phyloP scores from a whole-genome alignment of 2,888 invertebrate species.

The Exephanes ischioxanthus region DNA sequence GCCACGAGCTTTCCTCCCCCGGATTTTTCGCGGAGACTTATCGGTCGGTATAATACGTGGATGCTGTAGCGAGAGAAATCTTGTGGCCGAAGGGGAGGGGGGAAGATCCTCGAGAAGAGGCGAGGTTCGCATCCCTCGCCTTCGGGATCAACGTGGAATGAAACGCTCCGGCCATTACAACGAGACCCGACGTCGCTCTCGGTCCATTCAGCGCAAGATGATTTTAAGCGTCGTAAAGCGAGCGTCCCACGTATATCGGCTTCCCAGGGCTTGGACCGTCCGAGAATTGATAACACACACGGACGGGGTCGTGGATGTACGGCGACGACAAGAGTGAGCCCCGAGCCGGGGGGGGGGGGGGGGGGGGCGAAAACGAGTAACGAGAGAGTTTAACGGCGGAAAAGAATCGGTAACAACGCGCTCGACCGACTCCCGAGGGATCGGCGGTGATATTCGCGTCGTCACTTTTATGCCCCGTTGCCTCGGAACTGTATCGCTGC shows the following conservation, averaged over 20 bases:
- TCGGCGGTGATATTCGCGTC: constrained; percentile 24
- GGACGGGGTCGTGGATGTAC: constrained; percentile 18
- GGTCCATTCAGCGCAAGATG: constrained; percentile 63
- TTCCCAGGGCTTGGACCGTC: constrained; percentile 65
- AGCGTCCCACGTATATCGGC: constrained; percentile 78
- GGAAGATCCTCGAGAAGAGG: constrained; percentile 72
- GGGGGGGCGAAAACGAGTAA: constrained; percentile 53
- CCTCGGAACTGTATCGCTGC: background rate
- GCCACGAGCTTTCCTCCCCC: constrained; percentile 52
- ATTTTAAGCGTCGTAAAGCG: constrained; percentile 82
- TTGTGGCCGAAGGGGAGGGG: constrained; percentile 25
- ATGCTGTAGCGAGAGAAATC: constrained; percentile 36
- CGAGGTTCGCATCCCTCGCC: constrained; percentile 70
- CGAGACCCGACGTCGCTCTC: constrained; percentile 65
- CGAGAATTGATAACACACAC: constrained; percentile 73
- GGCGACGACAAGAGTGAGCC: constrained; percentile 44
- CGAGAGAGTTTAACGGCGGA: constrained; percentile 45
- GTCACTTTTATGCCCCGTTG: constrained; percentile 37
- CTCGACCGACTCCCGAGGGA: constrained; percentile 35
- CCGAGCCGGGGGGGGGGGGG: constrained; percentile 47
- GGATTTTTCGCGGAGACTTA: constrained; percentile 77
- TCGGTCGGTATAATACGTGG: constrained; percentile 57
- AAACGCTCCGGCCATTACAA: constrained; percentile 73
- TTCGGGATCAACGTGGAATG: constrained; percentile 77
- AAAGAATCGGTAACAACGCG: constrained; percentile 35